Evolutionary conservation across 2,113 vertebrate genomes (phyloP).

Genomic region (Catagonus wagneri): DNA sequence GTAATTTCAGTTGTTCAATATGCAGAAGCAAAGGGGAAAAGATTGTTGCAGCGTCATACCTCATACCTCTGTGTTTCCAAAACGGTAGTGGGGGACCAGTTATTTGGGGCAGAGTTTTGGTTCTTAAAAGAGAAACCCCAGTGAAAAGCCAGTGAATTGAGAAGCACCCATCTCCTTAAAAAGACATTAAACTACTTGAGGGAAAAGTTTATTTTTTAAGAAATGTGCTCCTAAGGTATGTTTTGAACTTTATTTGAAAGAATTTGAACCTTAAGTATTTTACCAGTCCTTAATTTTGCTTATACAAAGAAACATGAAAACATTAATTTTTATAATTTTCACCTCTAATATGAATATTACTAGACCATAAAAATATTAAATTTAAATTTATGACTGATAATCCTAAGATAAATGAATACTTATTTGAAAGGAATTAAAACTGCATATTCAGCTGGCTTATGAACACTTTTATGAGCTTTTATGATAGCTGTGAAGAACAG

Average conservation of each 20-base stretch:
- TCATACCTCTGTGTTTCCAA: slow-evolving; percentile 15
- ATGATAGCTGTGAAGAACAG: background rate
- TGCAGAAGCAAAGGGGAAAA: background rate
- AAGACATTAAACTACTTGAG: background rate
- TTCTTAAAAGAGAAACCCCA: background rate
- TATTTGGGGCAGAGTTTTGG: background rate
- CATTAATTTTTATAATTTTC: background rate
- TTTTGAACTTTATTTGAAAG: background rate
- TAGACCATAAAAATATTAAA: background rate
- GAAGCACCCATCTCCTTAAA: background rate
- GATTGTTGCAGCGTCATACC: background rate
- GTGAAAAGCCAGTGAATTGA: background rate
- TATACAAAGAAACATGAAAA: background rate
- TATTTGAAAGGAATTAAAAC: background rate
- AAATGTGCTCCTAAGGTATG: background rate
- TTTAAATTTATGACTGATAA: background rate
- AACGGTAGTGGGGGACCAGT: background rate
- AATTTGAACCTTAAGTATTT: slow-evolving; percentile 17
- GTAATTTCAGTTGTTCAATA: background rate
- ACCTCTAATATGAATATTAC: background rate
- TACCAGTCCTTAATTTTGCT: background rate
- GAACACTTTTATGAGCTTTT: background rate
- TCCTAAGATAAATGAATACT: background rate
- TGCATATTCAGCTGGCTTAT: background rate
- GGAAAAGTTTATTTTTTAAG: slow-evolving; percentile 13